Conservation (phyloP, 2,888 invertebrate species). For the Tanypteryx hageni region DNA sequence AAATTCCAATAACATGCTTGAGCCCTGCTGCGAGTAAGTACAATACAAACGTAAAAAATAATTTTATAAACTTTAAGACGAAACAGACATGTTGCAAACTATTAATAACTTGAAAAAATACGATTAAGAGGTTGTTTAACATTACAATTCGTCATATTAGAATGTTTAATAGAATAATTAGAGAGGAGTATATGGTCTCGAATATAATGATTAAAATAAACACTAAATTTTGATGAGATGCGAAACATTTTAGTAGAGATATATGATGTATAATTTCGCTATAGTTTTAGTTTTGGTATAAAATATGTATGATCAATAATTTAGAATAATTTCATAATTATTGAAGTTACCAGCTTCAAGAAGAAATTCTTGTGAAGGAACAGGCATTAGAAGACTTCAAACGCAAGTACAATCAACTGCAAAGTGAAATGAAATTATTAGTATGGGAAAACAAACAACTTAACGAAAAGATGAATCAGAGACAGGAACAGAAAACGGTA, state of each 20-base stretch:
- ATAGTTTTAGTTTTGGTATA: not conserved
- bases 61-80: not conserved
- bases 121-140: not conserved
- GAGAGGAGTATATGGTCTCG: not conserved
- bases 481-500: not conserved
- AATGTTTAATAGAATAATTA: not conserved
- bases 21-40: slow-evolving; percentile 45
- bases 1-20: slow-evolving; percentile 4
- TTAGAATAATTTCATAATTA: not conserved
- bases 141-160: not conserved
- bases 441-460: slow-evolving; percentile 80
- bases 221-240: no score
- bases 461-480: slow-evolving; percentile 76
- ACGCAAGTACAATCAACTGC: slow-evolving; percentile 80
- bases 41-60: not conserved
- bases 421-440: slow-evolving; percentile 81
- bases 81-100: not conserved
- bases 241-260: not conserved
- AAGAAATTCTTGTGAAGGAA: slow-evolving; percentile 81
- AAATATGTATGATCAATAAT: not conserved
- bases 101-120: not conserved
- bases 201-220: not conserved
- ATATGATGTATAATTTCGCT: not conserved
- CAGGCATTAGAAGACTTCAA: slow-evolving; percentile 81
- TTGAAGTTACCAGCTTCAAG: slow-evolving; percentile 81